Base-by-base conservation (phyloP, 2,888 invertebrate species). In the Belgica antarctica region DNA sequence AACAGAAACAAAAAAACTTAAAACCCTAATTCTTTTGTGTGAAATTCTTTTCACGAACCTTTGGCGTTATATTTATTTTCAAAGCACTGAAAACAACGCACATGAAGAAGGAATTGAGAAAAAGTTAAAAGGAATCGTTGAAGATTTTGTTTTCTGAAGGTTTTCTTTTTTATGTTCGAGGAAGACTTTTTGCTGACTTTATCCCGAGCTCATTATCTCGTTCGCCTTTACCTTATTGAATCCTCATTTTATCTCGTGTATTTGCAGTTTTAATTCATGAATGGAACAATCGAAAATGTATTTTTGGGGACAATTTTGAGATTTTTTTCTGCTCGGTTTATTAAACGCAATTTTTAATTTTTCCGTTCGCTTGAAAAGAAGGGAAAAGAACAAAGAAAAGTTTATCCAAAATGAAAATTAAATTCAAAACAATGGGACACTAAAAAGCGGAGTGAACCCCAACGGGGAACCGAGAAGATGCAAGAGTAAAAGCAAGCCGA, bases 11-110 rank as follows among this genome's bases (percentile, higher is more conserved):
- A 15, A 62, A 31, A 31, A 62, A 22, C 17, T 8, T n/a, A 27
- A 25, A 15, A 2, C 47, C 47, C 47, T 66, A 66, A 66, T 66
- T 68, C 68, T 34, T 57, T 68, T 71, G 71, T 71, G 71, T 66
- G 71, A 71, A 71, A 71, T 71, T 71, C 66, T 71, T 71, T 65
- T 65, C 41, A 41, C 65, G 61, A 41, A 59, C 71, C 71, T 71
- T 71, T 59, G 71, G 71, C 71, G 71, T 71, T 71, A 71, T 57
- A 71, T 71, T 71, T 66, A 61, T 65, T 61, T 71, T 68, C 22
- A 8, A 12, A 22, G 22, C 52, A 52, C 17, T n/a, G 15, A 31
- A 31, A 31, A 31, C 10, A 52, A 52, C 52, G 19, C 52, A 17
- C 7, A 52, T 52, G 52, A 31, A n/a, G 52, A 52, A 52, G 22